phyloP scores from a whole-genome alignment of 2,113 vertebrate species.

The Lontra canadensis region DNA sequence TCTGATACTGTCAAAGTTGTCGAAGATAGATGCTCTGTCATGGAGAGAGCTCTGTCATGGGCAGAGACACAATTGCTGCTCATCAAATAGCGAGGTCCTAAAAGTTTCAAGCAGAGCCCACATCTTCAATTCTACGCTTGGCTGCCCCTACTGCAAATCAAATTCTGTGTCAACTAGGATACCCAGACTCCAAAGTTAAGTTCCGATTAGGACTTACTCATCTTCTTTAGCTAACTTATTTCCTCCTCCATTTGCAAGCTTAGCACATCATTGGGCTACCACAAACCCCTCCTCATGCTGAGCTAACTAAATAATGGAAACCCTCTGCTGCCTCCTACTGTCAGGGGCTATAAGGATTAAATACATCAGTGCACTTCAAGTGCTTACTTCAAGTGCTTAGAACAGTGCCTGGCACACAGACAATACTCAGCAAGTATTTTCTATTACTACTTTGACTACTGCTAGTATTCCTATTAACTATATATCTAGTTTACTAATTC shows the following conservation, averaged over 20 bases:
- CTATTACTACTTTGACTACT: background rate
- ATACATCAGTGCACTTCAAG: background rate
- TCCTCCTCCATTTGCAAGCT: background rate
- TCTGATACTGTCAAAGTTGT: background rate
- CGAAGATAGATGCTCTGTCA: background rate
- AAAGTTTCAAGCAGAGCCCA: background rate
- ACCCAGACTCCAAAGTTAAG: background rate
- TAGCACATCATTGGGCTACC: background rate
- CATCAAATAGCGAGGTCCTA: background rate
- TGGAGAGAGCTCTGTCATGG: background rate
- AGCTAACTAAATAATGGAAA: background rate
- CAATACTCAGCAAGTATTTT: background rate
- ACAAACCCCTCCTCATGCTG: background rate
- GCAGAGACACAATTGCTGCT: background rate
- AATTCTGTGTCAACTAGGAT: background rate
- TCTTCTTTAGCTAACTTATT: background rate
- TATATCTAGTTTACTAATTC: background rate
- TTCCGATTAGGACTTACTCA: background rate
- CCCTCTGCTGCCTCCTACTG: background rate
- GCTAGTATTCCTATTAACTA: background rate
- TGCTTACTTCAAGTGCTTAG: background rate
- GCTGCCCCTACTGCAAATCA: background rate
- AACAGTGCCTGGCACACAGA: background rate
- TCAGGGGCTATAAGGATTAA: background rate
- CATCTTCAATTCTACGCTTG: background rate